A percentile compares a stretch with the other conserved stretches of the same genome.
Conservation (phyloP, 2,113 vertebrate genomes). For the Cryptotis parvus region DNA sequence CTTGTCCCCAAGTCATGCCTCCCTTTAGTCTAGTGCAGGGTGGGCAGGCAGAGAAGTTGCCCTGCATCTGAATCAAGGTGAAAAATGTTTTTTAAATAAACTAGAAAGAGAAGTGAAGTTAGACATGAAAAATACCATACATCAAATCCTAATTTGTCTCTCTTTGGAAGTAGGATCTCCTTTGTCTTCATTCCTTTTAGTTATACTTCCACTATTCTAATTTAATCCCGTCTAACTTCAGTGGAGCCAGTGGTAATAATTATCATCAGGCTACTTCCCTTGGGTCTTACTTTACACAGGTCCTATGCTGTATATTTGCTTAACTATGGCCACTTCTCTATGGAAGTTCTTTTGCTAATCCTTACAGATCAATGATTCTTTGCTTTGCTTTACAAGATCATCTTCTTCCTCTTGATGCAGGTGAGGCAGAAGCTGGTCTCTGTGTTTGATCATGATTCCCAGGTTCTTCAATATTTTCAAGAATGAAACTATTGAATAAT, state of each 20-base stretch:
- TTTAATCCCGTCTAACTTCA: neutral
- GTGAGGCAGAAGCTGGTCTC: too few relatives aligned
- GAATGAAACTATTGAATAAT: too few relatives aligned
- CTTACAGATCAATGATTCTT: neutral
- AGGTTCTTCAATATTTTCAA: too few relatives aligned
- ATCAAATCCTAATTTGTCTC: neutral
- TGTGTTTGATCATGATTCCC: too few relatives aligned
- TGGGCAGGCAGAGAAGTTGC: too few relatives aligned
- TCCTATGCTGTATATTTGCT: neutral
- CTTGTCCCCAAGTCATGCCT: too few relatives aligned
- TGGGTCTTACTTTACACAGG: neutral
- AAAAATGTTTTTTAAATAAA: too few relatives aligned
- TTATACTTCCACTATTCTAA: neutral
- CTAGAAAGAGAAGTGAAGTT: conserved; percentile 9
- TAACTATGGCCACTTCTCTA: neutral
- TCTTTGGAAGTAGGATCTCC: neutral
- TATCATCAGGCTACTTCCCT: neutral
- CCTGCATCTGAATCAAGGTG: too few relatives aligned
- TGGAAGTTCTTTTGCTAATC: neutral
- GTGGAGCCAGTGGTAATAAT: neutral
- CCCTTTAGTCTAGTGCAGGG: too few relatives aligned
- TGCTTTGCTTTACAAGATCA: neutral
- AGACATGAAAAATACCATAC: neutral
- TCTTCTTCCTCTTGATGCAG: neutral
- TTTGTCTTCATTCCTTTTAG: neutral